Base-by-base conservation (phyloP, 2,888 invertebrate species). In the Cataglyphis livida region DNA sequence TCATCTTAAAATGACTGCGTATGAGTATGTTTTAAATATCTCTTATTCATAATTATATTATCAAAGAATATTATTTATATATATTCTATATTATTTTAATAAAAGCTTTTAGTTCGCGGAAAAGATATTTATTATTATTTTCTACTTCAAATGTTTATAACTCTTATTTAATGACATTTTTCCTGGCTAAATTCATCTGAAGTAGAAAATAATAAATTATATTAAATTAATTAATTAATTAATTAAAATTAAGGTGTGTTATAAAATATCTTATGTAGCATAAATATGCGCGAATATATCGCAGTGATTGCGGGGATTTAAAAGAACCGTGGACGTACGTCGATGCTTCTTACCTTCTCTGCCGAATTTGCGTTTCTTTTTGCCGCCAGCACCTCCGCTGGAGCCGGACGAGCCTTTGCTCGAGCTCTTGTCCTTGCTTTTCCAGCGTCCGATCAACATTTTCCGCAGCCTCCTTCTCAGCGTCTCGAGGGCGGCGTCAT, bases 351-450 rank as follows among this genome's bases (percentile, higher is more conserved):
- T 91, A 94, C 97, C 98, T 93, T 98, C 98, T 91, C 97, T 96
- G 91, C 98, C 98, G 95, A 95, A 96, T 92, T 98, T 98, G 91
- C 98, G 95, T 94, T 98, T 98, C 95, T 98, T 98, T 95, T 98
- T 98, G 83, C 97, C 96, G 71, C 91, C 91, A 68, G 92, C 90
- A 83, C 96, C 96, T 66, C 95, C 95, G 78, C 95, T 95, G 66
- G 95, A 95, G 78, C 95, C 95, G 66, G 95, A 95, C 81, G 95
- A 95, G 87, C 95, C 96, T 95, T 97, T 97, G 93, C 97, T 96
- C 89, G 96, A 95, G 93, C 95, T 95, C 95, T 97, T 97, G 95
- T 97, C 97, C 96, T 97, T 97, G 94, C 97, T 97, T 95, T 97
- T 97, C 97, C 97, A 97, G 93, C 97, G 97, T 93, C 76, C 76